Percentiles rank a stretch among this genome's conserved stretches.
phyloP scores from a whole-genome alignment of 2,888 invertebrate species.

The Dryobotodes eremita region DNA sequence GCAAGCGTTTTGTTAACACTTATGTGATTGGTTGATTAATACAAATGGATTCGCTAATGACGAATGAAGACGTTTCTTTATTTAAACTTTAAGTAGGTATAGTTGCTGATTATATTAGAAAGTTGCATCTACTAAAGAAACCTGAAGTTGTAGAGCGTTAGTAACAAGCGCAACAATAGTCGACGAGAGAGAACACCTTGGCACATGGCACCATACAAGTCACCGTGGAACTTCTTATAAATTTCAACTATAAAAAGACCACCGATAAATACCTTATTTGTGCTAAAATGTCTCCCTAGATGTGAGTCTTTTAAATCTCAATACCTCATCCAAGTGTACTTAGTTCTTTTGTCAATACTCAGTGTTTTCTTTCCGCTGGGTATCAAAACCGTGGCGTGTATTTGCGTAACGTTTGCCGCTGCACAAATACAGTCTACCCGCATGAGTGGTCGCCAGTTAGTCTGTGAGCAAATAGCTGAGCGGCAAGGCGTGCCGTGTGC shows the following conservation, averaged over 20 bases:
- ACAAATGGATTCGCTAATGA: background rate
- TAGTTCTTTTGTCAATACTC: background rate
- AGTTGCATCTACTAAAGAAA: too few relatives aligned
- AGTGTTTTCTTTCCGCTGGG: background rate
- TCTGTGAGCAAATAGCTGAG: conserved; percentile 33
- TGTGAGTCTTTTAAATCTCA: background rate
- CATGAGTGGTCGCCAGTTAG: conserved; percentile 16
- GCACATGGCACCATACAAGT: background rate
- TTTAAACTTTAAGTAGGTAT: background rate
- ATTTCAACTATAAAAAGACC: background rate
- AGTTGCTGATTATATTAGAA: background rate
- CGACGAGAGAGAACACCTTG: background rate
- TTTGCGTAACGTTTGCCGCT: conserved; percentile 14
- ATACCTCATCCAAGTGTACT: background rate
- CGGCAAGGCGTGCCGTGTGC: conserved; percentile 10
- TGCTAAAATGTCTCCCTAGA: background rate
- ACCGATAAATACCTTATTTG: background rate
- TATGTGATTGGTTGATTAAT: conserved; percentile 3
- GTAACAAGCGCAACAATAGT: background rate
- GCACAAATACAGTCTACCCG: conserved; percentile 19
- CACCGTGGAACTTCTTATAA: background rate
- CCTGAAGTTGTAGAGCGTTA: background rate
- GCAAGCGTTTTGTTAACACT: background rate
- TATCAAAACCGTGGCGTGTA: background rate
- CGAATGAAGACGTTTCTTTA: background rate